These are phyloP conservation scores for Camelus bactrianus DNA, from an alignment of 2,113 vertebrate genomes.

Conservation along the genomic window DNA sequence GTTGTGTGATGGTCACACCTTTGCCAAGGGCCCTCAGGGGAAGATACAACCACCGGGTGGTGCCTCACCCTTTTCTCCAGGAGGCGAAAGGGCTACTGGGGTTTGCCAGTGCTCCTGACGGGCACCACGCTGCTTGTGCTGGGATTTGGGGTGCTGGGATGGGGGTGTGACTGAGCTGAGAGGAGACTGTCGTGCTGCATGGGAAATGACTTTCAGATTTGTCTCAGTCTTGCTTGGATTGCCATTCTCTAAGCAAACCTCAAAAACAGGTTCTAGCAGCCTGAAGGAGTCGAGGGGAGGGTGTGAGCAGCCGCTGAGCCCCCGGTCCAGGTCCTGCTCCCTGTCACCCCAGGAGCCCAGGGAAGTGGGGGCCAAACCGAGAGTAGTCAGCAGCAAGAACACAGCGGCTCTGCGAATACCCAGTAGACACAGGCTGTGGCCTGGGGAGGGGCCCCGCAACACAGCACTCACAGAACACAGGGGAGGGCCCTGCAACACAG, in stretches of 20 bases:
- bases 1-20: neutral
- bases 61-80: neutral
- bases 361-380: neutral
- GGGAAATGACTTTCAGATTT: no score
- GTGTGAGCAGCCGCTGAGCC: neutral
- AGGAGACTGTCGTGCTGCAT: no score
- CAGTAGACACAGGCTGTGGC: neutral
- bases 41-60: neutral
- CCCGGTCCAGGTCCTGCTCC: neutral
- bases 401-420: neutral
- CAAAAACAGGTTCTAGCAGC: no score
- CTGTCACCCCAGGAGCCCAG: neutral
- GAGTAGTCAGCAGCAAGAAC: neutral
- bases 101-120: neutral
- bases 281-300: neutral
- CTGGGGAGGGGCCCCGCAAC: accelerated
- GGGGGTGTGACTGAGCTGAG: no score
- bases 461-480: conserved; percentile 58
- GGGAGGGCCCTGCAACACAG: accelerated
- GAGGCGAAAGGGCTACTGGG: neutral
- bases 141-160: no score
- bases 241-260: no score
- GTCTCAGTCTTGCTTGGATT: no score
- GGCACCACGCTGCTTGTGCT: accelerated
- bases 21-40: neutral